Conservation (phyloP, 2,113 vertebrate genomes). For the Chascanopsetta lugubris region DNA sequence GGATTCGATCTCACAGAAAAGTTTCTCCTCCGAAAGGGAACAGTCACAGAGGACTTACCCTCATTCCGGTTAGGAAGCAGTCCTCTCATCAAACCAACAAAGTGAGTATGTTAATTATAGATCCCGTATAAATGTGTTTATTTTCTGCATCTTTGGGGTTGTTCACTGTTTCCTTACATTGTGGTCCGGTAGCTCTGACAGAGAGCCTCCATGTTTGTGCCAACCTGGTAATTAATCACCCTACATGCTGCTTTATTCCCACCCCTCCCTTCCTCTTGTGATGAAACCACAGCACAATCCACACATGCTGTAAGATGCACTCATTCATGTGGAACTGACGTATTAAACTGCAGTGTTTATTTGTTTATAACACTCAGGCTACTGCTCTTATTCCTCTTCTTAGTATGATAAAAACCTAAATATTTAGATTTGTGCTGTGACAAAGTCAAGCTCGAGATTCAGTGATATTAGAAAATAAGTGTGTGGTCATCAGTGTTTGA, state of each 20-base stretch:
- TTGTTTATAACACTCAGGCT: slow-evolving; percentile 6
- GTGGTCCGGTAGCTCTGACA: slow-evolving; percentile 17
- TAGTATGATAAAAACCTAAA: too few species aligned
- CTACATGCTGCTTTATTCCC: slow-evolving; percentile 17
- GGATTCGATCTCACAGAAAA: slow-evolving; percentile 93
- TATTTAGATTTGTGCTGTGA: slow-evolving; percentile 8
- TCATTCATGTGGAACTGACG: slow-evolving; percentile 16
- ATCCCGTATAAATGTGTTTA: neutral
- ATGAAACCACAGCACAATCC: neutral
- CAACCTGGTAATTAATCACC: slow-evolving; percentile 26
- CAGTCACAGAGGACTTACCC: slow-evolving; percentile 83
- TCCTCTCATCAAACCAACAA: slow-evolving; percentile 89
- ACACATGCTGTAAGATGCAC: slow-evolving; percentile 4
- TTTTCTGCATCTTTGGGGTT: slow-evolving; percentile 11
- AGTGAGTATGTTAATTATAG: slow-evolving; percentile 77
- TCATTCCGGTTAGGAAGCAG: slow-evolving; percentile 90
- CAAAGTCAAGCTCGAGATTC: slow-evolving; percentile 31
- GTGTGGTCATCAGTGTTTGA: too few species aligned
- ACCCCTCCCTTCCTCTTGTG: neutral
- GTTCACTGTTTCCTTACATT: neutral
- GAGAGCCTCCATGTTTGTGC: slow-evolving; percentile 4
- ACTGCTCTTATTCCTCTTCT: neutral
- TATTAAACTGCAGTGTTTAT: slow-evolving; percentile 16
- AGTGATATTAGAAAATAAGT: slow-evolving; percentile 41
- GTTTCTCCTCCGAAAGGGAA: slow-evolving; percentile 88